Percentiles rank a stretch among this genome's conserved stretches.
phyloP scores from a whole-genome alignment of 2,888 invertebrate genomes.

The Tiphia femorata region DNA sequence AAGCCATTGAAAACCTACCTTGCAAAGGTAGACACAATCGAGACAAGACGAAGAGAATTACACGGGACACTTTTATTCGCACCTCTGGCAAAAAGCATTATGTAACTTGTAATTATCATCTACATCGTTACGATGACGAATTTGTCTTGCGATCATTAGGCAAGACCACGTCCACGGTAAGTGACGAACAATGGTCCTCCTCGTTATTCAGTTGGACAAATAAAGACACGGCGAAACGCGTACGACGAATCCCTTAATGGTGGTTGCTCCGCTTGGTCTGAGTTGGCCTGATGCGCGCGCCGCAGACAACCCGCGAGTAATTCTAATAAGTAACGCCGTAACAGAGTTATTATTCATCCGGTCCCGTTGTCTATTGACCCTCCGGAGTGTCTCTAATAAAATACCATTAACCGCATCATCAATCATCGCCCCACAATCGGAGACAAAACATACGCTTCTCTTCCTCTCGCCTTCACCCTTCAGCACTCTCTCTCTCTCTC shows the following conservation, averaged over 20 bases:
- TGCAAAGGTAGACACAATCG: no score
- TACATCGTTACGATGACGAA: no score
- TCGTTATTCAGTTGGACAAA: no score
- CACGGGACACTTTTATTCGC: no score
- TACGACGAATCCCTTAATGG: slow-evolving; percentile 29
- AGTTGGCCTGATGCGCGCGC: background rate
- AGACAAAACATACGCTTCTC: slow-evolving; percentile 53
- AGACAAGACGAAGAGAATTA: no score
- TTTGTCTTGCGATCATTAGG: no score
- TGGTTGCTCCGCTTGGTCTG: no score
- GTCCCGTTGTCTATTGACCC: slow-evolving; percentile 52
- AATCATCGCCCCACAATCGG: slow-evolving; percentile 54
- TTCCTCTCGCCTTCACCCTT: slow-evolving; percentile 7
- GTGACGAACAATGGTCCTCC: no score
- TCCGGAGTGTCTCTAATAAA: slow-evolving; percentile 58
- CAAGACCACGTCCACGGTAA: no score
- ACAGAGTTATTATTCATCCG: slow-evolving; percentile 56
- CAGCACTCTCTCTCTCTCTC: slow-evolving; percentile 14
- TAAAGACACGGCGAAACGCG: slow-evolving; percentile 23
- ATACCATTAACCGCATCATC: slow-evolving; percentile 60
- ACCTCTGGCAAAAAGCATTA: no score
- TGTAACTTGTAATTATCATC: no score
- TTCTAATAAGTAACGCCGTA: slow-evolving; percentile 51
- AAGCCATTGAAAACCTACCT: no score
- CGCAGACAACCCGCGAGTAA: slow-evolving; percentile 39